phyloP scores from a whole-genome alignment of 1,140 invertebrate species.

The Sinella curviseta region DNA sequence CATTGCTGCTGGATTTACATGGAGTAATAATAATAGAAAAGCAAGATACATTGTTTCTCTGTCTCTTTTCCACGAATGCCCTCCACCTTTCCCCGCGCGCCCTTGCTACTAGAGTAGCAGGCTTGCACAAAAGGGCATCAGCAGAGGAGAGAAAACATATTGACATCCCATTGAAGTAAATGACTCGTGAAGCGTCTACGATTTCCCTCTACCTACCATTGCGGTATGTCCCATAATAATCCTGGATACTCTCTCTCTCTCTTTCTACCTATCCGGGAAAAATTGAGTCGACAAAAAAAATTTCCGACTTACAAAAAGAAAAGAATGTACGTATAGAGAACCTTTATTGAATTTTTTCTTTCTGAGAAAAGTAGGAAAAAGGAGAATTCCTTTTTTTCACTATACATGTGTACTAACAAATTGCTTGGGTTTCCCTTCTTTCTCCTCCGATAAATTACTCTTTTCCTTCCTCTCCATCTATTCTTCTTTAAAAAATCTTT shows the following conservation, averaged over 20 bases:
- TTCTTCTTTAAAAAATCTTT: background rate
- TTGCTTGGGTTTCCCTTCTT: too few species aligned
- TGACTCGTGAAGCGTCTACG: conserved; percentile 12
- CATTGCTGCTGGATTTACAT: background rate
- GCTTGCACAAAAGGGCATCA: background rate
- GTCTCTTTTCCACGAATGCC: too few species aligned
- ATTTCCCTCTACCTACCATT: background rate
- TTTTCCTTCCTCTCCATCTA: background rate
- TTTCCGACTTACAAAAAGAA: background rate
- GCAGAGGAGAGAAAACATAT: conserved; percentile 2
- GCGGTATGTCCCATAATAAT: background rate
- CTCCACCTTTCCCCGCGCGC: background rate
- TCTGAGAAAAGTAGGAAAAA: too few species aligned
- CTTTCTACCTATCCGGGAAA: too few species aligned
- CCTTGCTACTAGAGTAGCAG: background rate
- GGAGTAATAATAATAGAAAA: background rate
- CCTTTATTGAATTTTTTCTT: too few species aligned
- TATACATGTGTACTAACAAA: too few species aligned
- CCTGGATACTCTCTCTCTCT: background rate
- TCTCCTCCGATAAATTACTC: background rate
- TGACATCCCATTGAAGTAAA: conserved; percentile 15
- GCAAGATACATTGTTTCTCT: background rate
- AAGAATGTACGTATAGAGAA: too few species aligned
- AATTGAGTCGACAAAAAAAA: background rate
- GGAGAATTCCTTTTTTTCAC: too few species aligned